Evolutionary conservation across 2,888 invertebrate species (phyloP).

Genomic region (Melangyna quadrimaculata): DNA sequence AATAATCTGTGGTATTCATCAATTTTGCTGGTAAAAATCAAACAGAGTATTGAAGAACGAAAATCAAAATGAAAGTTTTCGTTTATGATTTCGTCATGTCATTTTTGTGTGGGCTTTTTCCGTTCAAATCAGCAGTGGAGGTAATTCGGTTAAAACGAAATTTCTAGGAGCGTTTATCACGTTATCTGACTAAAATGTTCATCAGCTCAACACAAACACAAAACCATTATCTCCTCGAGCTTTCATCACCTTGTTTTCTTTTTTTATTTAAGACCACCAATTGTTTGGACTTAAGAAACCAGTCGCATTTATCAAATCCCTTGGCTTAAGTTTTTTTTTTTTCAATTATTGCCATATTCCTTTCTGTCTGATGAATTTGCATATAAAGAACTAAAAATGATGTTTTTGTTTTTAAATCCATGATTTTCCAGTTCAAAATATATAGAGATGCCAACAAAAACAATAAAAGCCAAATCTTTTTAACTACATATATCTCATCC

Average conservation of each 20-base stretch:
- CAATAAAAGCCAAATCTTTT: slow-evolving; percentile 12
- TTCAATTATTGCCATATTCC: not conserved
- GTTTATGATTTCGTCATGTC: too few relatives aligned
- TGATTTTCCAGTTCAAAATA: slow-evolving; percentile 9
- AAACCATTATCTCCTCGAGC: not conserved
- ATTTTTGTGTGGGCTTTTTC: too few relatives aligned
- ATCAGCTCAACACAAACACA: too few relatives aligned
- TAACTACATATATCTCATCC: slow-evolving; percentile 30
- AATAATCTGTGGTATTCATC: too few relatives aligned
- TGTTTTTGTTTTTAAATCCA: slow-evolving; percentile 5
- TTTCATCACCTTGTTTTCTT: not conserved
- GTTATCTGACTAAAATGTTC: too few relatives aligned
- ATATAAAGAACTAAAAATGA: slow-evolving; percentile 30
- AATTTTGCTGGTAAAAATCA: too few relatives aligned
- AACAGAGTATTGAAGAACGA: too few relatives aligned
- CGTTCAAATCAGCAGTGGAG: too few relatives aligned
- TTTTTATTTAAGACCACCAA: not conserved
- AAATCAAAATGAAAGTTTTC: too few relatives aligned
- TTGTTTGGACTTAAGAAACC: not conserved
- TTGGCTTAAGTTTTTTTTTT: slow-evolving; percentile 6
- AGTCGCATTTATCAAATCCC: not conserved
- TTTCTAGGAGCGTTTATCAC: too few relatives aligned
- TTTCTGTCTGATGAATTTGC: slow-evolving; percentile 29
- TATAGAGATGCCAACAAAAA: not conserved
- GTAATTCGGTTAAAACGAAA: too few relatives aligned